Evolutionary conservation across 2,888 invertebrate genomes (phyloP), one percentile per base, ranked within the genome.

Genomic region (Platypus cylindrus): DNA sequence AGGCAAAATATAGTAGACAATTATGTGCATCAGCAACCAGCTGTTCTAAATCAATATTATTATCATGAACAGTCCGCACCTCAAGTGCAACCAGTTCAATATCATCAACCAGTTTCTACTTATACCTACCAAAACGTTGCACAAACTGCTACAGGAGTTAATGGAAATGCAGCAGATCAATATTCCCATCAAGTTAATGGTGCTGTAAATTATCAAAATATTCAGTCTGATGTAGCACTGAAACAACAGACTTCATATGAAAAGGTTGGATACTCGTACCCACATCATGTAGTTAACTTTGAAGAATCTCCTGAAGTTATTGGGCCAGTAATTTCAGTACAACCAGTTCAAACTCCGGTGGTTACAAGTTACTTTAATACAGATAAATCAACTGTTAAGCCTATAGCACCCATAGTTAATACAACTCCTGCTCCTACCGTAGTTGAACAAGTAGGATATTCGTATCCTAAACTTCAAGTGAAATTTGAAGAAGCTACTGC

Each of bases 61-160:
- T 37, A 38, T 25, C 38, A 37, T n/a, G 37, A 41, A 32, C 37
- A n/a, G n/a, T n/a, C n/a, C n/a, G n/a, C 40, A 16, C 32, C 31
- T 13, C 20, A 25, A 24, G 41, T 35, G 16, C 40, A 25, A 12
- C 41, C 58, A 38, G 36, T 35, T 41, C 36, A 17, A 17, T 32
- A 34, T 36, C 20, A 31, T 22, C 38, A 45, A 38, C 54, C 62
- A 16, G 60, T 63, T 2, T 56, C 64, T 11, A 40, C 59, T 11
- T 64, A 66, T 38, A 55, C 64, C 34, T 65, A 66, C 34, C 61
- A 63, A 43, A 47, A 60, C 23, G 55, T 63, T 38, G 41, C 52
- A 12, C 58, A 56, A 53, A 32, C 54, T 16, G 28, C 45, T 33
- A 30, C 60, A 22, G 38, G 38, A 2, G 9, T 34, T 17, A 14